phyloP scores from a whole-genome alignment of 2,797 vertebrate genomes.

The Thamnophis elegans region DNA sequence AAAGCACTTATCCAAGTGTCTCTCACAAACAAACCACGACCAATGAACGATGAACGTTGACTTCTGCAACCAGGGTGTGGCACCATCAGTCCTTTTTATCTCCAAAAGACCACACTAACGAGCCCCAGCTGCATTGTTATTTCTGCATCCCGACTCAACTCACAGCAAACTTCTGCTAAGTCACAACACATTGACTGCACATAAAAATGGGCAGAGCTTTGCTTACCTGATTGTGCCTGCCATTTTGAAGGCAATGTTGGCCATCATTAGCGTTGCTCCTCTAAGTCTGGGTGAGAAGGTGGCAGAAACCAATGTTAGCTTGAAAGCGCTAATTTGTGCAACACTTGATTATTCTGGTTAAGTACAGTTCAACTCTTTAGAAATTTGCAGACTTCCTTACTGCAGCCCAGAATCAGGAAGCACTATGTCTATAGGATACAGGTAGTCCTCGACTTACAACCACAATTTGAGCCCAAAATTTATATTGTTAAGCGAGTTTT shows the following conservation, averaged over 20 bases:
- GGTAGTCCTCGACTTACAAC: too few relatives aligned
- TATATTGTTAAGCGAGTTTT: too few relatives aligned
- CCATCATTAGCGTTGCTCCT: background rate
- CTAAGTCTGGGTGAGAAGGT: background rate
- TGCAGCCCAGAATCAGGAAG: background rate
- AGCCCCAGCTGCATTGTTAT: too few relatives aligned
- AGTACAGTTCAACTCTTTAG: background rate
- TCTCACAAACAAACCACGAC: too few relatives aligned
- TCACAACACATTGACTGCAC: background rate
- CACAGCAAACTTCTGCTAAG: too few relatives aligned
- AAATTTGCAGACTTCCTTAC: background rate
- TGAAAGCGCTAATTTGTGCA: background rate
- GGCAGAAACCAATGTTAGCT: background rate
- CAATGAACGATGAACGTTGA: too few relatives aligned
- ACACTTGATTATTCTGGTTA: background rate
- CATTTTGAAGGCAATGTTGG: background rate
- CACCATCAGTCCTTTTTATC: too few relatives aligned
- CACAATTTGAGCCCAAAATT: too few relatives aligned
- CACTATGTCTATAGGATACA: background rate
- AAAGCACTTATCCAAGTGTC: too few relatives aligned
- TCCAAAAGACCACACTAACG: too few relatives aligned
- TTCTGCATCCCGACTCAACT: too few relatives aligned
- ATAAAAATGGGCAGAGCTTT: background rate
- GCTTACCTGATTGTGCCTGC: background rate
- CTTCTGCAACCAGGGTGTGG: too few relatives aligned